Conservation (phyloP, 2,888 invertebrate genomes). For the Acanthosepion esculentum region DNA sequence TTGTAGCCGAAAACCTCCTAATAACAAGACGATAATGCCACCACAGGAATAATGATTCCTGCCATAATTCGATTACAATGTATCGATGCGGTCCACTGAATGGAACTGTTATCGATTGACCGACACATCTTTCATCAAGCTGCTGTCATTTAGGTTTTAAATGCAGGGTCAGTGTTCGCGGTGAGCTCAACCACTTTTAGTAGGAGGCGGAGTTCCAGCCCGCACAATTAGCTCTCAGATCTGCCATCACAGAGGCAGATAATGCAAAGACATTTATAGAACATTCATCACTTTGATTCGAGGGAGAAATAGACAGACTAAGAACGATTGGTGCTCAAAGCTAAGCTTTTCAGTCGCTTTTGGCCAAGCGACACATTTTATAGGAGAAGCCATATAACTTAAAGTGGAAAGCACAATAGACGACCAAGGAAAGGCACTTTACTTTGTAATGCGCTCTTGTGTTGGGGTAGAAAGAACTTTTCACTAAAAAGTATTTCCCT, state of each 20-base stretch:
- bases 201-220: background rate
- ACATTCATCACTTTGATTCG: constrained; percentile 9
- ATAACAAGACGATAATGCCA: constrained; percentile 21
- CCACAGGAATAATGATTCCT: background rate
- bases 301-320: background rate
- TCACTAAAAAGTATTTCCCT: constrained; percentile 33
- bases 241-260: background rate
- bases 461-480: constrained; percentile 2
- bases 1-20: constrained; percentile 5
- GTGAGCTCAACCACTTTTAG: background rate
- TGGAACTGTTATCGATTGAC: background rate
- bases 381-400: background rate
- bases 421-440: constrained; percentile 12
- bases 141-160: constrained; percentile 22
- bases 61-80: constrained; percentile 33
- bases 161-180: background rate
- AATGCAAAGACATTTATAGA: constrained; percentile 33
- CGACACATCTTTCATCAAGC: constrained; percentile 33
- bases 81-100: background rate
- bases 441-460: background rate
- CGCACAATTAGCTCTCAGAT: constrained; percentile 21
- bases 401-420: constrained; percentile 33
- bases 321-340: background rate
- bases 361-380: constrained; percentile 33
- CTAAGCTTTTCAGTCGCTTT: background rate